A percentile compares a stretch with the other conserved stretches of the same genome.
These are phyloP conservation scores for Allobates femoralis DNA, from an alignment of 2,797 vertebrate species.

Conservation along the genomic window DNA sequence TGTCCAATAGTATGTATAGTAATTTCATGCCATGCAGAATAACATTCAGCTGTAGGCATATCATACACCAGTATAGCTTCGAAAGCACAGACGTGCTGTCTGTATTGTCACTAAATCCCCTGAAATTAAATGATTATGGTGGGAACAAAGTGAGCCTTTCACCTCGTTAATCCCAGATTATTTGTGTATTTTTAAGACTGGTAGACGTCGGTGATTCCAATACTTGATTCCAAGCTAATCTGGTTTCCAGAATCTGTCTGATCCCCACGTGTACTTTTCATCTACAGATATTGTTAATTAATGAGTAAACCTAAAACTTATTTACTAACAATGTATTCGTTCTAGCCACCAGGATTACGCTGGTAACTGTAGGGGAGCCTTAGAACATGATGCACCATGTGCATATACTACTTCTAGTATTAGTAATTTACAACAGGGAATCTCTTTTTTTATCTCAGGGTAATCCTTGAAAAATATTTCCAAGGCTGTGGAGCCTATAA, in stretches of 20 bases:
- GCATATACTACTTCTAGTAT: too few species aligned
- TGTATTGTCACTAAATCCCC: neutral
- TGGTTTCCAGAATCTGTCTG: conserved; percentile 1
- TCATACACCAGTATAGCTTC: neutral
- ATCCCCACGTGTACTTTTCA: neutral
- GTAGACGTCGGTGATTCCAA: neutral
- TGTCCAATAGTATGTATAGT: too few species aligned
- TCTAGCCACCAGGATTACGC: neutral
- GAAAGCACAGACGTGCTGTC: neutral
- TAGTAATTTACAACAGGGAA: too few species aligned
- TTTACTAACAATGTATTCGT: neutral
- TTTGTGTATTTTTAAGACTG: conserved; percentile 19
- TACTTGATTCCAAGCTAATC: neutral
- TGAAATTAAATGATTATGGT: conserved; percentile 15
- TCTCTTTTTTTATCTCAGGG: too few species aligned
- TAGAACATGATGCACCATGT: too few species aligned
- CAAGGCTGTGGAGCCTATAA: too few species aligned
- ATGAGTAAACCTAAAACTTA: neutral
- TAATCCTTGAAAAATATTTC: too few species aligned
- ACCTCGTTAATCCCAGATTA: conserved; percentile 35
- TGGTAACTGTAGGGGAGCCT: too few species aligned
- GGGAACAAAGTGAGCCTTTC: conserved; percentile 8
- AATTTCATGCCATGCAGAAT: neutral
- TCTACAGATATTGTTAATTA: conserved; percentile 15
- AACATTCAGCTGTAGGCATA: neutral